These are phyloP conservation scores for Leptodactylus fallax DNA, from an alignment of 2,797 vertebrate genomes.

Conservation along the genomic window DNA sequence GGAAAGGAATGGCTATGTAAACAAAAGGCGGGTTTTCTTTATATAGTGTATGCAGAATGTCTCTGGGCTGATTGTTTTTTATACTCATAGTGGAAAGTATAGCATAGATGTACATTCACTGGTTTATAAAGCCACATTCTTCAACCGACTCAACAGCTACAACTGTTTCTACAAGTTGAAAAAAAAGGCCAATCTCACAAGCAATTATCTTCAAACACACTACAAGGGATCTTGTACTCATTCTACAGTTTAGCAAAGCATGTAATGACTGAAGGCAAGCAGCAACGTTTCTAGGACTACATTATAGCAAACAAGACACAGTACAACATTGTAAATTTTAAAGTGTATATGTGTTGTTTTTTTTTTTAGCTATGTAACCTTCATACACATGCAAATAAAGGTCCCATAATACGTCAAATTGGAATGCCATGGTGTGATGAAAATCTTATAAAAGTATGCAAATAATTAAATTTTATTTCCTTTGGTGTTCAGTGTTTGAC, in stretches of 20 bases:
- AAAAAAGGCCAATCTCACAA: constrained; percentile 29
- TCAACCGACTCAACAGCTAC: constrained; percentile 35
- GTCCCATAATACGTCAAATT: background rate
- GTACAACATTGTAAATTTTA: background rate
- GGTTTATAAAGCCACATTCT: constrained; percentile 42
- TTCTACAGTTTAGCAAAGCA: constrained; percentile 24
- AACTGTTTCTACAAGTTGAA: constrained; percentile 47
- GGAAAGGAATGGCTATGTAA: constrained; percentile 21
- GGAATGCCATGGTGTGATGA: background rate
- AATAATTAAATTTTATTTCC: background rate
- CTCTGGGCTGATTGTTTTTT: constrained; percentile 48
- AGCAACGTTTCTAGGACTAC: constrained; percentile 19
- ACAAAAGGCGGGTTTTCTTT: constrained; percentile 31
- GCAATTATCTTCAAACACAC: constrained; percentile 14
- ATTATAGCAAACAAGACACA: constrained; percentile 12
- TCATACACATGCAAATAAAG: constrained; percentile 26
- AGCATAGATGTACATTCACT: constrained; percentile 49
- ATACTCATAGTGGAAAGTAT: constrained; percentile 37
- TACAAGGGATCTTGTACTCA: constrained; percentile 35
- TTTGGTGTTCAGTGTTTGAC: background rate
- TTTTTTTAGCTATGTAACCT: background rate
- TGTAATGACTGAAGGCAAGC: constrained; percentile 9
- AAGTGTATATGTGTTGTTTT: background rate
- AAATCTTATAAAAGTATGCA: background rate
- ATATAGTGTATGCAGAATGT: background rate